Evolutionary conservation across 2,113 vertebrate species (phyloP).

Genomic region (Progne subis): DNA sequence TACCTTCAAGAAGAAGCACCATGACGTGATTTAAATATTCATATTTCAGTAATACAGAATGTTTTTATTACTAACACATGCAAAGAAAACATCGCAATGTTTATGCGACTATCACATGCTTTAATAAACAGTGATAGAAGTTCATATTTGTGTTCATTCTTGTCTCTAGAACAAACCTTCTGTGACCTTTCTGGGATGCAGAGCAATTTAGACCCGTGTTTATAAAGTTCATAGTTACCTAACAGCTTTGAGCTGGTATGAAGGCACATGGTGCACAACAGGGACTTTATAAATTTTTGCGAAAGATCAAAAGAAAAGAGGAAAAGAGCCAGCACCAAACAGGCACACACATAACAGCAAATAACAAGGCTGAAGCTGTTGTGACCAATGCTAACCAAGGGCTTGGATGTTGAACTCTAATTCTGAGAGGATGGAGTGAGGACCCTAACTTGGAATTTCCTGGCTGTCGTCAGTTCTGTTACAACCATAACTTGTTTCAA

Average conservation of each 20-base stretch:
- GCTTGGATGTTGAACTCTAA: neutral
- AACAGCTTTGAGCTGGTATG: neutral
- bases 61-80: conserved; percentile 53
- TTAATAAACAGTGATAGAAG: conserved; percentile 30
- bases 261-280: neutral
- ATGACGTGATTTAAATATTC: conserved; percentile 19
- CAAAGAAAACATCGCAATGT: conserved; percentile 26
- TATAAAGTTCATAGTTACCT: neutral
- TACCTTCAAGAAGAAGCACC: neutral
- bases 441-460: conserved; percentile 58
- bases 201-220: conserved; percentile 2
- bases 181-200: conserved; percentile 8
- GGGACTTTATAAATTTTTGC: neutral
- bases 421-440: conserved; percentile 38
- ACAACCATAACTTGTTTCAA: conserved; percentile 54
- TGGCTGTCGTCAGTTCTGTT: conserved; percentile 61
- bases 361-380: neutral
- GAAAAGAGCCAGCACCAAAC: conserved; percentile 4
- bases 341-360: conserved; percentile 6
- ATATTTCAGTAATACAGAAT: neutral
- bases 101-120: neutral
- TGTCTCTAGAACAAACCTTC: conserved; percentile 25
- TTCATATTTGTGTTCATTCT: conserved; percentile 8
- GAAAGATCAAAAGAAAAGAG: conserved; percentile 28
- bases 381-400: conserved; percentile 17